Conservation (phyloP, 2,888 invertebrate genomes). For the Melinopterus prodromus region DNA sequence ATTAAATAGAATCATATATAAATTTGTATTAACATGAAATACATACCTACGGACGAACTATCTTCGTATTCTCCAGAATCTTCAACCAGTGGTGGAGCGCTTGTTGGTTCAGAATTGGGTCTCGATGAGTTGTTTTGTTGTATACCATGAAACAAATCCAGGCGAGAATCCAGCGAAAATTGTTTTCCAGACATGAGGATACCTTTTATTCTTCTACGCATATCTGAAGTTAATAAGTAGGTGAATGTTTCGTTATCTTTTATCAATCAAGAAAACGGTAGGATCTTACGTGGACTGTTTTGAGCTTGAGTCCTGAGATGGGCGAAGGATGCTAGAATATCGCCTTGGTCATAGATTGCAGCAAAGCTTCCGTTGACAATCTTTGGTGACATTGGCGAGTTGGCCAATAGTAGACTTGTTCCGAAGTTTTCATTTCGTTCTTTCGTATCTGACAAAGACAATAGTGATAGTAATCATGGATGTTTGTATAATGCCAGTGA, state of each 20-base stretch:
- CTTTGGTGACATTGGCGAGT: conserved; percentile 96
- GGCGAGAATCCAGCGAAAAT: conserved; percentile 88
- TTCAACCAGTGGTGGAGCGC: conserved; percentile 51
- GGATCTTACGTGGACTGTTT: conserved; percentile 76
- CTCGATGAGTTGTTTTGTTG: conserved; percentile 60
- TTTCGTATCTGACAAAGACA: conserved; percentile 73
- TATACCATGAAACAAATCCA: conserved; percentile 85
- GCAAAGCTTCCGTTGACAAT: conserved; percentile 94
- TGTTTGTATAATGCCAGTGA: not conserved
- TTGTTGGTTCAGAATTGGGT: conserved; percentile 46
- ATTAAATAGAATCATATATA: not conserved
- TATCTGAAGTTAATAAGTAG: conserved; percentile 69
- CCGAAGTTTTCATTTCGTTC: conserved; percentile 89
- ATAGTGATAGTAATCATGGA: not conserved
- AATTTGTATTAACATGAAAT: not conserved
- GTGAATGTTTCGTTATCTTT: not conserved
- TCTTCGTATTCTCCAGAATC: conserved; percentile 53
- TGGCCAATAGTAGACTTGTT: conserved; percentile 90
- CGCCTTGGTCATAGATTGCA: conserved; percentile 86
- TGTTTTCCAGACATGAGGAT: conserved; percentile 92
- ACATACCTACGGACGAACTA: conserved; percentile 20
- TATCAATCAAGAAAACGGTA: not conserved
- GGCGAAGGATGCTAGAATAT: conserved; percentile 73
- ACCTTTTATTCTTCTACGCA: conserved; percentile 85
- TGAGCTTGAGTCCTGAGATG: conserved; percentile 76